Evolutionary conservation across 2,888 invertebrate species (phyloP).

Genomic region (Aphidius colemani): DNA sequence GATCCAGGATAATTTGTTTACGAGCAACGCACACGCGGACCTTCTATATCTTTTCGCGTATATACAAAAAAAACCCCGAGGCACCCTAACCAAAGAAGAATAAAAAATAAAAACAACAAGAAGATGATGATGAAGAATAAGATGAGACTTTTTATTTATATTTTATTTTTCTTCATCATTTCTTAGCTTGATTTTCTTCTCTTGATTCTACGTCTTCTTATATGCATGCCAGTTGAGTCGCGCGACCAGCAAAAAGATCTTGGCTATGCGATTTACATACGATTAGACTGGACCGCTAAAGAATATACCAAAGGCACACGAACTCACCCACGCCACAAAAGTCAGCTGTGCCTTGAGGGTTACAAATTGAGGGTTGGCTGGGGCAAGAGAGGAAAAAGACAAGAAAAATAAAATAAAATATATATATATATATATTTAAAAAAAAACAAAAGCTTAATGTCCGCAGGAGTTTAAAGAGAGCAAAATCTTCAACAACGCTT

Average conservation of each 20-base stretch:
- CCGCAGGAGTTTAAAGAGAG: too few species aligned
- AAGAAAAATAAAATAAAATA: slow-evolving; percentile 6
- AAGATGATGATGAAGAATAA: slow-evolving; percentile 19
- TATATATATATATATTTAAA: too few species aligned
- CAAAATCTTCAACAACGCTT: too few species aligned
- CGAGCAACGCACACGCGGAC: slow-evolving; percentile 57
- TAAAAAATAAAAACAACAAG: background rate
- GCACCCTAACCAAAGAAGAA: slow-evolving; percentile 36
- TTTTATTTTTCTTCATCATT: slow-evolving; percentile 21
- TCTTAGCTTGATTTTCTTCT: slow-evolving; percentile 29
- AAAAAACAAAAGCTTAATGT: too few species aligned
- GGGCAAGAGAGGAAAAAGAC: slow-evolving; percentile 1
- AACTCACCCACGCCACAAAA: slow-evolving; percentile 51
- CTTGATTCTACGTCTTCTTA: slow-evolving; percentile 15
- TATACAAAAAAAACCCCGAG: slow-evolving; percentile 37
- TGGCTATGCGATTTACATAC: slow-evolving; percentile 59
- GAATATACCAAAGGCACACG: slow-evolving; percentile 52
- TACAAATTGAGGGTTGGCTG: slow-evolving; percentile 24
- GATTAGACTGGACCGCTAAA: slow-evolving; percentile 47
- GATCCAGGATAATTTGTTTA: slow-evolving; percentile 60
- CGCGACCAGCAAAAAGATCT: slow-evolving; percentile 46
- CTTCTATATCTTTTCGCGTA: slow-evolving; percentile 46
- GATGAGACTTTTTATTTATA: slow-evolving; percentile 5
- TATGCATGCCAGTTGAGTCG: slow-evolving; percentile 19
- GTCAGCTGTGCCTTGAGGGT: slow-evolving; percentile 37